Evolutionary conservation across 1,140 invertebrate species (phyloP).

Genomic region (Cotesia chilonis): DNA sequence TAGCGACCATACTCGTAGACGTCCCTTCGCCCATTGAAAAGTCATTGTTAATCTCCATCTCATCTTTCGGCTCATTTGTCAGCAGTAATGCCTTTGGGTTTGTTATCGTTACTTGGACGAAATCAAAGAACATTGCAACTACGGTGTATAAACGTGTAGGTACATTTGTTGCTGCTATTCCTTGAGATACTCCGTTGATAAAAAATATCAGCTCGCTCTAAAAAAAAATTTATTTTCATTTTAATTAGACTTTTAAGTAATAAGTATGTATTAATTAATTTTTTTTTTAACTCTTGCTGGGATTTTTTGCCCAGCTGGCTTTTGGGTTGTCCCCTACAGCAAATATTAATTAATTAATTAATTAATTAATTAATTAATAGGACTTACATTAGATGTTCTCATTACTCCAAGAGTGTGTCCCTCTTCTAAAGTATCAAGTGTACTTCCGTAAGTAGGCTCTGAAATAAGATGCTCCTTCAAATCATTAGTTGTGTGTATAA

Average conservation of each 20-base stretch:
- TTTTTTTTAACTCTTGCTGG: no score
- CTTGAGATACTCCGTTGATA: constrained; percentile 88
- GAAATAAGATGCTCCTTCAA: constrained; percentile 77
- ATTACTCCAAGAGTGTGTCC: constrained; percentile 87
- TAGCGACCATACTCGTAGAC: constrained; percentile 59
- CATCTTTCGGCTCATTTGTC: constrained; percentile 50
- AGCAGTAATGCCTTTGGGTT: constrained; percentile 45
- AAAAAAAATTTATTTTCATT: constrained; percentile 39
- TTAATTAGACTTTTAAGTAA: no score
- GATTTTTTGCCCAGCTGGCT: no score
- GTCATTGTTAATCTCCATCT: constrained; percentile 61
- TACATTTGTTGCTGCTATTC: constrained; percentile 81
- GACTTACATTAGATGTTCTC: constrained; percentile 76
- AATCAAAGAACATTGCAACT: constrained; percentile 92
- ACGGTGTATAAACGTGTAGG: constrained; percentile 83
- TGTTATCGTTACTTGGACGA: constrained; percentile 83
- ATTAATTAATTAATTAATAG: background rate
- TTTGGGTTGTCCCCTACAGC: no score
- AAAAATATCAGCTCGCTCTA: constrained; percentile 87
- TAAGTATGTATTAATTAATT: background rate
- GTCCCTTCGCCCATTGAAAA: constrained; percentile 53
- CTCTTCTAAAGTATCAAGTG: constrained; percentile 84
- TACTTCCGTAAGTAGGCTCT: constrained; percentile 82
- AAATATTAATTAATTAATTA: no score
- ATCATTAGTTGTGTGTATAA: constrained; percentile 69